Evolutionary conservation across 2,888 invertebrate species (phyloP), one percentile per base, ranked within the genome.

Genomic region (Reticulitermes lucifugus): DNA sequence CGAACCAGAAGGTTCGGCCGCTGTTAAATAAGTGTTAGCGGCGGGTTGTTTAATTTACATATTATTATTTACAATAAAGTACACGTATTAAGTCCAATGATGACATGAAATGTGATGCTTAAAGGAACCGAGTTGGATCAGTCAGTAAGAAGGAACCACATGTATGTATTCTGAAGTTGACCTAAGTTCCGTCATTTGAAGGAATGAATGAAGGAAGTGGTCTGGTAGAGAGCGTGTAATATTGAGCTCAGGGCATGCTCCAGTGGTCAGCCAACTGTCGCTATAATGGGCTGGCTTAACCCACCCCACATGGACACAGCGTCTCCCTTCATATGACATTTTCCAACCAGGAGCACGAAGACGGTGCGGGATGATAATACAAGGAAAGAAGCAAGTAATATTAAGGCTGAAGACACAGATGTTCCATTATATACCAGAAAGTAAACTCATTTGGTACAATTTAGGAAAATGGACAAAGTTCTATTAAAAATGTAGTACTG

Each of bases 211-310:
- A 41, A 73, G 73, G 29, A 29, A 73, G 21, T 35, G 18, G 29
- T 12, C 70, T 25, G 25, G 18, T 70, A 70, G 5, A 12, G 70
- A 70, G 12, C 70, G 29, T 29, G 41, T 41, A 73, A 73, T 73
- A 41, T 65, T 18, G 25, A 25, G 65, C n/a, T 65, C 7, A 10
- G 65, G 55, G 12, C 65, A 65, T 65, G 7, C 65, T 18, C 55
- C 55, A 55, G 29, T 3, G 73, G 73, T 10, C 73, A 29, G 73
- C 73, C 73, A 73, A 73, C 73, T 73, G 73, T 35, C 35, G 73
- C 73, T 21, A 0, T 73, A 73, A 35, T 35, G 41, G 35, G 73
- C 3, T 35, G 25, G 7, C 29, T 35, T 35, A 35, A 4, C 41
- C 10, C 73, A 5, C 41, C 73, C 12, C 25, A 14, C n/a, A 70